A percentile compares a stretch with the other conserved stretches of the same genome.
phyloP scores from a whole-genome alignment of 2,797 vertebrate species.

The Rhincodon typus region DNA sequence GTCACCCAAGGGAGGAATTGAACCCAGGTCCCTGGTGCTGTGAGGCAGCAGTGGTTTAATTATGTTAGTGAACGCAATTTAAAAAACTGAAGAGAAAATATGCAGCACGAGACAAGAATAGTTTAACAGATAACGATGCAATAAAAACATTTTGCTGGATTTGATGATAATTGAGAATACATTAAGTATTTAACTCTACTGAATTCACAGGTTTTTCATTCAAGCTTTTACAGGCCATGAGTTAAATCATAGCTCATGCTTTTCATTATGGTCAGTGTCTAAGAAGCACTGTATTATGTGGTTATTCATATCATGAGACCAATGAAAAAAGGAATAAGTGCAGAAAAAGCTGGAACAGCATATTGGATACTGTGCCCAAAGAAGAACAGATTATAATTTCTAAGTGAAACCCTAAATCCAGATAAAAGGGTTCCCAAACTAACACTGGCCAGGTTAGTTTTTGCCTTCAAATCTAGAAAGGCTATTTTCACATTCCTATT shows the following conservation, averaged over 20 bases:
- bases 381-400: neutral
- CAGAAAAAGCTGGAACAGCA: neutral
- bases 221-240: neutral
- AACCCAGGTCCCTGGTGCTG: too few species aligned
- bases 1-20: too few species aligned
- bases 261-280: neutral
- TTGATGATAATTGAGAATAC: neutral
- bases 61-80: neutral
- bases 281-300: neutral
- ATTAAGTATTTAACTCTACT: neutral
- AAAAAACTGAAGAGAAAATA: neutral
- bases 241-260: neutral
- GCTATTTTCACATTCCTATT: neutral
- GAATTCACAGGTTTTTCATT: neutral
- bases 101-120: neutral
- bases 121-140: neutral
- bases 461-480: neutral
- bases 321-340: neutral
- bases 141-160: neutral
- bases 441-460: neutral
- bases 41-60: neutral
- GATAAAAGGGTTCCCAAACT: neutral
- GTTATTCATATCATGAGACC: neutral
- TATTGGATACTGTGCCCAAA: neutral
- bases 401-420: neutral